These are phyloP conservation scores for Colletes collaris DNA, from an alignment of 2,888 invertebrate species.

Conservation along the genomic window DNA sequence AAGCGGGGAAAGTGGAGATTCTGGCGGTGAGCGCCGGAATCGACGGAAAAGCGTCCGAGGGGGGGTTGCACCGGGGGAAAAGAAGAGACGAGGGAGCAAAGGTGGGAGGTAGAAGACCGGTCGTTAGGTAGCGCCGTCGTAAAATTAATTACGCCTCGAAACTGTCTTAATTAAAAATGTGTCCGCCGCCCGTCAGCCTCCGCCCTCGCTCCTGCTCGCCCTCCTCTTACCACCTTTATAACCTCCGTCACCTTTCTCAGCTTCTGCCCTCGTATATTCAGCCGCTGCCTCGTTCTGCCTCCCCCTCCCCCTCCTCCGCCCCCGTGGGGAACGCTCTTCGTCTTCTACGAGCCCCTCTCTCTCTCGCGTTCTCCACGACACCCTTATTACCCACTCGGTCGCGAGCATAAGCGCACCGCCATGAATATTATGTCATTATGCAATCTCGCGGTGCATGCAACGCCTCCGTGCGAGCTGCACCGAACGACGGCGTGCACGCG, in stretches of 20 bases:
- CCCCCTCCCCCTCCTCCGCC: neutral
- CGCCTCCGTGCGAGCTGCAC: constrained; percentile 56
- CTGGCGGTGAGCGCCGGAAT: constrained; percentile 35
- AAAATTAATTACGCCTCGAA: constrained; percentile 82
- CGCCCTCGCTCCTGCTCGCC: constrained; percentile 49
- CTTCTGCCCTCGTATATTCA: constrained; percentile 42
- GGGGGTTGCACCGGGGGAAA: constrained; percentile 6
- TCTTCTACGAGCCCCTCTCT: too few relatives aligned
- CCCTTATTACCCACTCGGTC: constrained; percentile 78
- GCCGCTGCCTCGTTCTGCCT: constrained; percentile 14
- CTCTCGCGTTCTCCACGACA: constrained; percentile 56
- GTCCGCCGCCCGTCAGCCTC: constrained; percentile 74
- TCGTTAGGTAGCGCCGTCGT: constrained; percentile 76
- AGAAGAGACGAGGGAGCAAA: constrained; percentile 40
- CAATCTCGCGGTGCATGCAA: constrained; percentile 81
- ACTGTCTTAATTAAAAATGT: constrained; percentile 82
- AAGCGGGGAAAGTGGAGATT: constrained; percentile 42
- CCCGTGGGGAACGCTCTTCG: neutral
- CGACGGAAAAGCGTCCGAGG: constrained; percentile 27
- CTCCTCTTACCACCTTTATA: constrained; percentile 46
- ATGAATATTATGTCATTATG: constrained; percentile 83
- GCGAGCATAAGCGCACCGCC: constrained; percentile 75
- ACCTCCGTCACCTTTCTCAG: constrained; percentile 45
- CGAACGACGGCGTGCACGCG: neutral
- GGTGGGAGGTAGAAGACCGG: constrained; percentile 58